Conservation (phyloP, 2,888 invertebrate genomes). For the Melitaea athalia region DNA sequence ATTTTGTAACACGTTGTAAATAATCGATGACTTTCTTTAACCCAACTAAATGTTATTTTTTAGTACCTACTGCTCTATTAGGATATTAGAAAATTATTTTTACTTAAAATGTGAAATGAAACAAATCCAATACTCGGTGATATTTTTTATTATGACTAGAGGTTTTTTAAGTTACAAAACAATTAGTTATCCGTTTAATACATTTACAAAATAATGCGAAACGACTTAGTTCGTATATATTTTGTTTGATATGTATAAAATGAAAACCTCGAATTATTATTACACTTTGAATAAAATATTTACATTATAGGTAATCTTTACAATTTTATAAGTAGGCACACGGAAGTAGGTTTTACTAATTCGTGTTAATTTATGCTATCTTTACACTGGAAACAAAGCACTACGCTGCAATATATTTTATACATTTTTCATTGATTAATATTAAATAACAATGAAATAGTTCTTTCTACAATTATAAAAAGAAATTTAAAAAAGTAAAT, state of each 20-base stretch:
- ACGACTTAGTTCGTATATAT: conserved; percentile 61
- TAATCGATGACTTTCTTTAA: no score
- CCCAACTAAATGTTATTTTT: no score
- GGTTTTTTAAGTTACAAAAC: conserved; percentile 86
- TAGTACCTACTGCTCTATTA: no score
- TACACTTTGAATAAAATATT: conserved; percentile 46
- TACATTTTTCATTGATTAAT: neutral
- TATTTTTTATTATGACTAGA: conserved; percentile 87
- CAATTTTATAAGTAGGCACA: conserved; percentile 67
- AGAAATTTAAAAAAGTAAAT: no score
- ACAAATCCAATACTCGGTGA: conserved; percentile 61
- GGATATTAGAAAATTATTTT: no score
- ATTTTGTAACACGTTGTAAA: no score
- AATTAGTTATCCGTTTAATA: conserved; percentile 64
- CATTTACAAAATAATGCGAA: conserved; percentile 70
- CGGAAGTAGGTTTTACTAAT: conserved; percentile 58
- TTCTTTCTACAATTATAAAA: neutral
- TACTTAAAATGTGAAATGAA: conserved; percentile 46
- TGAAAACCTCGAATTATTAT: conserved; percentile 70
- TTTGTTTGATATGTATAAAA: conserved; percentile 79
- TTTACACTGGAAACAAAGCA: conserved; percentile 8
- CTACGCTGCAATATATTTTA: conserved; percentile 2
- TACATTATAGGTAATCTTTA: conserved; percentile 40
- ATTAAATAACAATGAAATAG: neutral
- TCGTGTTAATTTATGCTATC: conserved; percentile 51